Evolutionary conservation across 2,113 vertebrate species (phyloP).

Genomic region (Nycticebus coucang): DNA sequence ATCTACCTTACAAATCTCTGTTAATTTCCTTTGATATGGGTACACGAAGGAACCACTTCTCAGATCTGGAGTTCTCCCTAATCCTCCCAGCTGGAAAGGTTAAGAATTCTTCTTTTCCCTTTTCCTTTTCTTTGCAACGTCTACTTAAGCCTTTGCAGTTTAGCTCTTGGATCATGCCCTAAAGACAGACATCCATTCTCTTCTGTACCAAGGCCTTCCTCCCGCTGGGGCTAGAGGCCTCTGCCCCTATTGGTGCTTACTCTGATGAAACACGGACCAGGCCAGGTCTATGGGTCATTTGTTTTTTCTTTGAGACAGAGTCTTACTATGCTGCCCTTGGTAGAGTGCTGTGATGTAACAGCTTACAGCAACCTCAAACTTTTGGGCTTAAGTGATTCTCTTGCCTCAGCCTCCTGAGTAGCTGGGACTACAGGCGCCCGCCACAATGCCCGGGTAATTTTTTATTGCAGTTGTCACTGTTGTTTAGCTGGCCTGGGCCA

Average conservation of each 20-base stretch:
- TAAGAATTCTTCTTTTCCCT: background rate
- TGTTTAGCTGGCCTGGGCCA: too few species aligned
- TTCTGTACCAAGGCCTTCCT: background rate
- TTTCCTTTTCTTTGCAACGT: background rate
- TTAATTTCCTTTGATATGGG: background rate
- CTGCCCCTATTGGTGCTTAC: background rate
- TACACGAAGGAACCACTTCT: background rate
- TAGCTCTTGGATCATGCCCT: background rate
- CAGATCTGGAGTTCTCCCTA: background rate
- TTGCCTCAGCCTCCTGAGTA: too few species aligned
- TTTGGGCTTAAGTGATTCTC: too few species aligned
- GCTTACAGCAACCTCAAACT: too few species aligned
- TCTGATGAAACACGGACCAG: background rate
- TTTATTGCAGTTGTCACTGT: too few species aligned
- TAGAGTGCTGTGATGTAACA: too few species aligned
- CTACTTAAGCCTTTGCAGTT: background rate
- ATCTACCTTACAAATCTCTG: background rate
- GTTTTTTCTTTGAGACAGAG: background rate
- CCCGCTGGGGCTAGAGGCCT: too few species aligned
- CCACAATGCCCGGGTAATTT: too few species aligned
- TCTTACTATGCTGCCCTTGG: too few species aligned
- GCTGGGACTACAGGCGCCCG: too few species aligned
- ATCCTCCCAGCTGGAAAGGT: background rate
- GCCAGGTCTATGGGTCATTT: background rate
- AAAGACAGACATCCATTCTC: background rate